Evolutionary conservation across 2,797 vertebrate species (phyloP).

Genomic region (Myotis daubentonii): DNA sequence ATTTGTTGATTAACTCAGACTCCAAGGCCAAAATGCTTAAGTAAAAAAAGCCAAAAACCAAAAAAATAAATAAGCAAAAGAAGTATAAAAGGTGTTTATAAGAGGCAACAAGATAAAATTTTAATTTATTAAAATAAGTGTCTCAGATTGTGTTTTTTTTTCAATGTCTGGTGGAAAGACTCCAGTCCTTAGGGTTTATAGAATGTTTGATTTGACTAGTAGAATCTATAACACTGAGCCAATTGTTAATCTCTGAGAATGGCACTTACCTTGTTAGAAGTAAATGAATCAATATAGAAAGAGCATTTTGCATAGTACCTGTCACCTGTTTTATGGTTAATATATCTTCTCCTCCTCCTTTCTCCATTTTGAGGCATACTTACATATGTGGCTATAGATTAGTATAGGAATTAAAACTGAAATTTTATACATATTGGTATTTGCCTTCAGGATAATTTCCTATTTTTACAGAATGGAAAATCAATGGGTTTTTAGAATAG

Average conservation of each 20-base stretch:
- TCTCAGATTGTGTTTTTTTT: neutral
- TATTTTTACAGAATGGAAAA: neutral
- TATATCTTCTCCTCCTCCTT: neutral
- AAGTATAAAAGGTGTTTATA: neutral
- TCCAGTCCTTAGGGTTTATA: neutral
- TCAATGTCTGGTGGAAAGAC: neutral
- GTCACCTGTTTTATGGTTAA: neutral
- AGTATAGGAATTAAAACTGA: neutral
- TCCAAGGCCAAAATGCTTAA: neutral
- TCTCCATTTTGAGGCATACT: neutral
- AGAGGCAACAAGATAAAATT: neutral
- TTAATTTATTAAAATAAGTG: neutral
- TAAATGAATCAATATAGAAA: neutral
- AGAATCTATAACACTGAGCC: neutral
- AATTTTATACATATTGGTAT: neutral
- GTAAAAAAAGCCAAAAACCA: neutral
- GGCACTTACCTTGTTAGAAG: neutral
- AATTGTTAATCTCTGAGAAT: neutral
- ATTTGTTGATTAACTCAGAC: neutral
- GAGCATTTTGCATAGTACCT: neutral
- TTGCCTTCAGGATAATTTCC: neutral
- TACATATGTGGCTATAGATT: neutral
- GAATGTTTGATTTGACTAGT: neutral
- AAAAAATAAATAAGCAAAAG: neutral
- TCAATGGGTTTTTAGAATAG: neutral